A percentile compares a stretch with the other conserved stretches of the same genome.
Evolutionary conservation across 2,113 vertebrate genomes (phyloP).

Genomic region (Laticauda colubrina): DNA sequence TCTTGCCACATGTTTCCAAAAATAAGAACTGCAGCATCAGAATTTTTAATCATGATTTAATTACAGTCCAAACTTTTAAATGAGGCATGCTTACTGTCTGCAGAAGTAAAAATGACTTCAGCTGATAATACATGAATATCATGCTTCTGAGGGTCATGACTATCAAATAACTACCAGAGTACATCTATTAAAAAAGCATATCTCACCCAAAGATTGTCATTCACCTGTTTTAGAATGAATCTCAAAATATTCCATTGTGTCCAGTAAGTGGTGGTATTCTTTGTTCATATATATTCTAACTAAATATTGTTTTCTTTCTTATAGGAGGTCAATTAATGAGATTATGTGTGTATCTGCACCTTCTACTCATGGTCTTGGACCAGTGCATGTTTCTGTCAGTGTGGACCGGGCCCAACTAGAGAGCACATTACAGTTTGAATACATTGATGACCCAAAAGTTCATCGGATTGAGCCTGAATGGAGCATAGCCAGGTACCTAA

Average conservation of each 20-base stretch:
- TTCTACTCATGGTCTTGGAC: slow-evolving; percentile 82
- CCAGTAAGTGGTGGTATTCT: background rate
- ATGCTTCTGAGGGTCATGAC: background rate
- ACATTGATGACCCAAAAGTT: slow-evolving; percentile 94
- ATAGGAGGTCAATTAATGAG: slow-evolving; percentile 87
- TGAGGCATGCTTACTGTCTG: background rate
- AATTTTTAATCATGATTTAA: background rate
- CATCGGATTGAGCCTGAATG: slow-evolving; percentile 92
- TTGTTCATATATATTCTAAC: rapidly evolving
- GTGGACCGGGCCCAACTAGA: slow-evolving; percentile 88
- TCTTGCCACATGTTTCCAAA: background rate
- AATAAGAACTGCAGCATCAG: background rate
- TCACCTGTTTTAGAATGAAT: background rate
- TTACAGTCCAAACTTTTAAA: background rate
- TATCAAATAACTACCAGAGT: background rate
- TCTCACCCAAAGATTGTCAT: background rate
- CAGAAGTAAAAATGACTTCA: background rate
- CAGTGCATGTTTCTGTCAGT: slow-evolving; percentile 83
- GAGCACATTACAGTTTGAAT: slow-evolving; percentile 85
- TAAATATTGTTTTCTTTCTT: background rate
- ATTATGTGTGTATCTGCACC: slow-evolving; percentile 90
- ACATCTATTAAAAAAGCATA: background rate
- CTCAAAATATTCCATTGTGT: background rate
- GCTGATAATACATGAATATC: background rate
- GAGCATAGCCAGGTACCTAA: slow-evolving; percentile 91